Conservation (phyloP, 2,888 invertebrate genomes). For the Callosobruchus maculatus region DNA sequence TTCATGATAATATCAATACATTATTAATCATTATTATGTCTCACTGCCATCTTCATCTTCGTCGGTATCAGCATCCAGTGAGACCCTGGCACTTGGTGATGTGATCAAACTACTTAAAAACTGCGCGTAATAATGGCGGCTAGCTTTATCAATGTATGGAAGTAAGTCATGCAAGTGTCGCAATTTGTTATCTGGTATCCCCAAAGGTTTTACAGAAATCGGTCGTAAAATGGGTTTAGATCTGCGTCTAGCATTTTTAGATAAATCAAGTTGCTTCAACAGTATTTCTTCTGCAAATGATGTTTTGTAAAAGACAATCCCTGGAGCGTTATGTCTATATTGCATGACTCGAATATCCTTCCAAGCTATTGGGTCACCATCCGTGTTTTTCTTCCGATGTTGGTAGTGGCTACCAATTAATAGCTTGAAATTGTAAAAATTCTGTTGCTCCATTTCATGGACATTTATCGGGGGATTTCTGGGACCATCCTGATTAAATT, state of each 20-base stretch:
- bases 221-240: neutral
- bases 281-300: neutral
- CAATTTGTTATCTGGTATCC: neutral
- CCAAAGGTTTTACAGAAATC: neutral
- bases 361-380: neutral
- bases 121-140: neutral
- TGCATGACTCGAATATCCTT: neutral
- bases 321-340: neutral
- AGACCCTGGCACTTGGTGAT: neutral
- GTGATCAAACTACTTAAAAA: neutral
- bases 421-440: neutral
- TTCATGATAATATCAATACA: no score
- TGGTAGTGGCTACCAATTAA: neutral
- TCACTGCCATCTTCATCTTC: neutral
- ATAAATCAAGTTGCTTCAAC: no score
- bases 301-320: neutral
- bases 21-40: no score
- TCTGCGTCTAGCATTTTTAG: neutral
- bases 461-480: neutral
- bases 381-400: neutral
- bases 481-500: conserved; percentile 1
- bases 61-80: neutral
- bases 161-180: neutral
- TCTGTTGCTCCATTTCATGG: neutral
- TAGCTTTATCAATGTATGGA: neutral